These are phyloP conservation scores for Xylota segnis DNA, from an alignment of 2,888 invertebrate genomes.

Conservation along the genomic window DNA sequence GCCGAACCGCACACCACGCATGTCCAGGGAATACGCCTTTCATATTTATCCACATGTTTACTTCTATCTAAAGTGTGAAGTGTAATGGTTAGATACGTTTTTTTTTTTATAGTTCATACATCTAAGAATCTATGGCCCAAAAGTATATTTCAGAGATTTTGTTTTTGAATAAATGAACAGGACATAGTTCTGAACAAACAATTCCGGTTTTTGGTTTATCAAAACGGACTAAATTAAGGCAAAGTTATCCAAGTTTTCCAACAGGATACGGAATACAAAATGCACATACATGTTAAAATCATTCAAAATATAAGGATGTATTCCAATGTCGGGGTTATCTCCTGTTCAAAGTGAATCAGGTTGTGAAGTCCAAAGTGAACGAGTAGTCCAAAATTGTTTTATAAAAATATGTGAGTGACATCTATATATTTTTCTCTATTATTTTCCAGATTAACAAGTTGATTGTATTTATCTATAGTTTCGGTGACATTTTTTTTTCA, in stretches of 20 bases:
- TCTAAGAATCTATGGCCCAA: constrained; percentile 39
- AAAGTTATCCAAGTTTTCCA: not conserved
- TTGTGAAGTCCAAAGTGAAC: constrained; percentile 28
- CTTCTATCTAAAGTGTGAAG: constrained; percentile 37
- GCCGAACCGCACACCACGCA: constrained; percentile 34
- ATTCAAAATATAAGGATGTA: constrained; percentile 35
- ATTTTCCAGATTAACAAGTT: not conserved
- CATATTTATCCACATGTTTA: constrained; percentile 61
- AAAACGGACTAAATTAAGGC: not conserved
- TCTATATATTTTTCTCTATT: not conserved
- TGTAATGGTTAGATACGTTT: constrained; percentile 30
- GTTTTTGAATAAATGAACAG: constrained; percentile 10
- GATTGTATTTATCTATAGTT: not conserved
- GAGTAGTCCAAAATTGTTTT: constrained; percentile 34
- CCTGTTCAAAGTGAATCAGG: constrained; percentile 39
- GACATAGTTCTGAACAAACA: not conserved
- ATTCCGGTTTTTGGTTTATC: not conserved
- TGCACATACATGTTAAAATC: constrained; percentile 9
- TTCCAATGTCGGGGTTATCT: constrained; percentile 43
- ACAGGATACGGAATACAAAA: constrained; percentile 21
- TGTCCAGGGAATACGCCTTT: constrained; percentile 67
- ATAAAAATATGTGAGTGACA: constrained; percentile 50
- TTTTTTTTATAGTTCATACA: constrained; percentile 27
- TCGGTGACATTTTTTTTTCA: not conserved
- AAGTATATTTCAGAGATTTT: constrained; percentile 7